Conservation (phyloP, 2,888 invertebrate genomes). For the Drosophila prostipennis region DNA sequence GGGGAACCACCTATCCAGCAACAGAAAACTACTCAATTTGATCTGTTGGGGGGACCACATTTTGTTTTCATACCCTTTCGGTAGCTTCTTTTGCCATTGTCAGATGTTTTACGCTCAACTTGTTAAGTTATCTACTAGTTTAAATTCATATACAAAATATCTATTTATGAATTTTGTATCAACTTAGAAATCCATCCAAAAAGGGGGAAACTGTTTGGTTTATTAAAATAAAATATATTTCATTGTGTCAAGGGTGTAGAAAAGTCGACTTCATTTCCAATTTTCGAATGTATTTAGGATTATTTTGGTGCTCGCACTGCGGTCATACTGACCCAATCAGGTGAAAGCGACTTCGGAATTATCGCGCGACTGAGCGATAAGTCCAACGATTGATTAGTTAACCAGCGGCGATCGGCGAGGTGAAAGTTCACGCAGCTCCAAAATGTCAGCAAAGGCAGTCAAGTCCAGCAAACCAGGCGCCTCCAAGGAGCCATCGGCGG, state of each 20-base stretch:
- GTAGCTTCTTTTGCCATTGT: no score
- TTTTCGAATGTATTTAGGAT: not conserved
- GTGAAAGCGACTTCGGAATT: conserved; percentile 40
- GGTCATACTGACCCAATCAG: conserved; percentile 18
- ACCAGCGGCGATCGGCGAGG: conserved; percentile 47
- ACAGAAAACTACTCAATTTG: no score
- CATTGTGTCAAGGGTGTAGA: not conserved
- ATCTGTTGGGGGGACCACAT: not conserved
- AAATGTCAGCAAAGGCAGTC: conserved; percentile 64
- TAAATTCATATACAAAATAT: no score
- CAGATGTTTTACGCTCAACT: no score
- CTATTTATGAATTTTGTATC: no score
- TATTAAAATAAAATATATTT: no score
- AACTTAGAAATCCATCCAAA: no score
- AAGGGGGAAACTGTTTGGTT: no score
- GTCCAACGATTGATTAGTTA: conserved; percentile 49
- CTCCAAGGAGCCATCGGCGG: conserved; percentile 85
- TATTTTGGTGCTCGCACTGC: not conserved
- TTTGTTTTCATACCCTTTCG: not conserved
- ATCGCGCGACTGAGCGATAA: conserved; percentile 34
- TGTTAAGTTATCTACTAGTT: no score
- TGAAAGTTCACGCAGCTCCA: conserved; percentile 64
- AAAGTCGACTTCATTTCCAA: not conserved
- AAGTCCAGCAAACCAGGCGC: conserved; percentile 25
- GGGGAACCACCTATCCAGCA: no score